Base-by-base conservation (phyloP, 2,888 invertebrate species). In the Dorcus parallelipipedus region DNA sequence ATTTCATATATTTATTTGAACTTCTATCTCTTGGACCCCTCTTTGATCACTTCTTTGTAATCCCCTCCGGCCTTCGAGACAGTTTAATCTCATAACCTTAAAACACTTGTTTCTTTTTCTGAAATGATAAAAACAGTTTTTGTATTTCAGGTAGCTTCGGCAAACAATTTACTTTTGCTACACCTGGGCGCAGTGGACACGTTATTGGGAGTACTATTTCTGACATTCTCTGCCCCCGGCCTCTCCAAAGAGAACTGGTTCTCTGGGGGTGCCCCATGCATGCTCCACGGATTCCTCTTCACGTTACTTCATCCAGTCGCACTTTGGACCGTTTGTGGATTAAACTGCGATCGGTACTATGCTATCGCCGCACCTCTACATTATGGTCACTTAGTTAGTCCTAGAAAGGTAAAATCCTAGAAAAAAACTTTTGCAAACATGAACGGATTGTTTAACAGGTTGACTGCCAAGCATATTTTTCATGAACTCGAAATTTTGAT, bases 331-430 rank as follows among this genome's bases (percentile, higher is more conserved):
- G 86, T 91, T 38, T 89, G 90, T 66, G 91, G 90, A 3, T 81
- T 91, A 61, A 91, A 91, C 71, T 89, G 88, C 58, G 90, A 90
- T 77, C 81, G 90, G 60, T 91, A 90, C 63, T 90, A 90, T 61
- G 91, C 91, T 45, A 91, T 92, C 53, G 87, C 90, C 0, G 87
- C 90, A 0, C 91, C 91, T 0, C 77, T 92, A 59, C 91, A 91
- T 73, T 92, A 92, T 76, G 86, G 87, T 26, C 88, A 89, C 52
- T 81, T 91, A 57, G 89, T 91, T 20, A 90, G 87, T 42, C 85
- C 88, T 1, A 84, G 82, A 67, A 87, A 88, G 81, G 87, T 87
- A 70, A 69, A 33, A 26, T 26, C 26, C 2, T 26, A n/a, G n/a
- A n/a, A n/a, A n/a, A n/a, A n/a, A n/a, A n/a, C n/a, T n/a, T n/a